These are phyloP conservation scores for Thamnophis elegans DNA, from an alignment of 2,797 vertebrate genomes.

Conservation along the genomic window DNA sequence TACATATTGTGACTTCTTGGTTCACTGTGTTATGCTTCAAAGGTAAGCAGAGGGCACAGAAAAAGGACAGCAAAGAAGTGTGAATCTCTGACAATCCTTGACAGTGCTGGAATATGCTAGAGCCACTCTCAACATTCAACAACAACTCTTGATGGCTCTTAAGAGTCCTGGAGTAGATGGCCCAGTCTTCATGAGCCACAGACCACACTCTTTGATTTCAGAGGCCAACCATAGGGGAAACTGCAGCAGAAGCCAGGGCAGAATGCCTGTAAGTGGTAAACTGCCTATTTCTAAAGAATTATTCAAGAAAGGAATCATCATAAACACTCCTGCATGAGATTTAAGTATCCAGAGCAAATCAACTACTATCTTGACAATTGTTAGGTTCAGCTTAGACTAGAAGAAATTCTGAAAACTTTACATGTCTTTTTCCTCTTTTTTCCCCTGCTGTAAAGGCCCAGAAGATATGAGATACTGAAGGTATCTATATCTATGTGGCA, in stretches of 20 bases:
- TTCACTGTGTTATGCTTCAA: not conserved
- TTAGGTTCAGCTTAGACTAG: not conserved
- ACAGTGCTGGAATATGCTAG: not conserved
- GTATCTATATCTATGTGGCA: constrained; percentile 21
- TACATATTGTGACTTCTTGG: not conserved
- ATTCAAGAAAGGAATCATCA: not conserved
- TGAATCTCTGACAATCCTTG: not conserved
- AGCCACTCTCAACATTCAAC: not conserved
- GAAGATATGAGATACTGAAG: not conserved
- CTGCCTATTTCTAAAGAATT: not conserved
- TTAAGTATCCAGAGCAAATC: not conserved
- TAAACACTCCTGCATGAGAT: not conserved
- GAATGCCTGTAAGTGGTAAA: not conserved
- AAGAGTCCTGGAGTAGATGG: not conserved
- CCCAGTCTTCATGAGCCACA: not conserved
- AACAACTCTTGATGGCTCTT: not conserved
- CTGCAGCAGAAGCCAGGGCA: not conserved
- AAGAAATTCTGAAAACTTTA: not conserved
- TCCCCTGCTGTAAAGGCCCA: not conserved
- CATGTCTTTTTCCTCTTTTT: not conserved
- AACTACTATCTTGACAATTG: not conserved
- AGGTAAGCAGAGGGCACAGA: not conserved
- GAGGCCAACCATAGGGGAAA: not conserved
- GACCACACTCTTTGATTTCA: not conserved
- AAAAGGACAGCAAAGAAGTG: not conserved